Conservation (phyloP, 2,888 invertebrate genomes). For the Meloe dianella region DNA sequence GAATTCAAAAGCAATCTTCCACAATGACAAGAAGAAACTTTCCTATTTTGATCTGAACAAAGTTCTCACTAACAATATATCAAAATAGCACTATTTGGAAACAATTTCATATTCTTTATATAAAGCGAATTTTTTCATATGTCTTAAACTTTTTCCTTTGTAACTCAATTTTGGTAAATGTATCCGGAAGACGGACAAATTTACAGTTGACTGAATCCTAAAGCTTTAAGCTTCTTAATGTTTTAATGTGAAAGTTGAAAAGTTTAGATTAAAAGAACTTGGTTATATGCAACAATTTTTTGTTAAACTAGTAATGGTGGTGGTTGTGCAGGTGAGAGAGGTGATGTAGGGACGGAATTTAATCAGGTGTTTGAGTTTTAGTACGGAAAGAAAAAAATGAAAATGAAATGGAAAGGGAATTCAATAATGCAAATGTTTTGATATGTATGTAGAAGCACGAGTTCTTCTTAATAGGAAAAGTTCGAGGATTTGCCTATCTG, state of each 20-base stretch:
- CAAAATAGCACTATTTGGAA: background rate
- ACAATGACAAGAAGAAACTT: background rate
- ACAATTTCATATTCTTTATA: background rate
- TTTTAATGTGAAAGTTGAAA: constrained; percentile 45
- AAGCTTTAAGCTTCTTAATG: constrained; percentile 43
- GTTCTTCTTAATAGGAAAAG: constrained; percentile 56
- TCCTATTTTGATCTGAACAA: background rate
- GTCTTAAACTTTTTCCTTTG: constrained; percentile 13
- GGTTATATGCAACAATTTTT: background rate
- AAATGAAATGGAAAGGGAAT: constrained; percentile 43
- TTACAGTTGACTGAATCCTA: constrained; percentile 42
- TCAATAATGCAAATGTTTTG: constrained; percentile 56
- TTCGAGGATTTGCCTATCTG: constrained; percentile 53
- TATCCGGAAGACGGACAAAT: constrained; percentile 40
- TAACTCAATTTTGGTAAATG: constrained; percentile 36
- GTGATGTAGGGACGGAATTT: background rate
- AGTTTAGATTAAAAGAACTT: constrained; percentile 42
- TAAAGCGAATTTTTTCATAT: background rate
- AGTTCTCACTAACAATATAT: background rate
- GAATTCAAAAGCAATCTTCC: background rate
- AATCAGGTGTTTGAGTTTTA: constrained; percentile 17
- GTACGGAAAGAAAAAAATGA: constrained; percentile 4
- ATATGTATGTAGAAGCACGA: constrained; percentile 55
- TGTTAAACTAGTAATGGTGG: background rate
- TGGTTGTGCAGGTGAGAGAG: background rate